Base-by-base conservation (phyloP, 2,888 invertebrate species). In the Disparrhopalites patrizii region DNA sequence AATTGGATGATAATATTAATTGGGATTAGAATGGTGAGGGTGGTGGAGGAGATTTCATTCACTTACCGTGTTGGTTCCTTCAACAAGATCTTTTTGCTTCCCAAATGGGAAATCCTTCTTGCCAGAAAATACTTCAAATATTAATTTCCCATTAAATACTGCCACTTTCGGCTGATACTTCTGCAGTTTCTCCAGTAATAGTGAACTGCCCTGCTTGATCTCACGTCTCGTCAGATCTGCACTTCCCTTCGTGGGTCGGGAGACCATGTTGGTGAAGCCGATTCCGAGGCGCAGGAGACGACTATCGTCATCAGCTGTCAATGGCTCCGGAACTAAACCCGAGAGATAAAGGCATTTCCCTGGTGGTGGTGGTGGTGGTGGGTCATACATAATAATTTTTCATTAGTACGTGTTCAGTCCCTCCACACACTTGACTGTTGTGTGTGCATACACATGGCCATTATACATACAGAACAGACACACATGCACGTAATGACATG, bases 261-360 rank as follows among this genome's bases (percentile, higher is more conserved):
- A 86, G 71, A 97, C 96, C 88, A 98, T 96, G 82, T 98, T 98
- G 76, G 97, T 98, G 81, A 98, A 96, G 3, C 97, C 97, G 78
- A 98, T 96, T 68, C 97, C 96, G 79, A 90, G 90, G 80, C 93
- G 91, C 62, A 95, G 81, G 67, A 97, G 82, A 82, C 93, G 93
- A 79, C 89, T 91, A 81, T 98, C 97, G 81, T 97, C 96, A 77
- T 95, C 93, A 1, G 96, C 94, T 76, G 90, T 93, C 89, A 97
- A 89, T 79, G 93, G 95, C 78, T 95, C 93, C 67, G 93, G 86
- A 18, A 95, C 96, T 66, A 98, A 84, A 7, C 96, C 96, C 55
- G 95, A 93, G 74, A 96, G 83, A 81, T 92, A 95, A 70, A 97
- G 83, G 80, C 96, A 97, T 83, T 96, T 96, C 97, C 87, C 86